Conservation (phyloP, 2,797 vertebrate genomes). For the Cynodonichthys magdalenae region DNA sequence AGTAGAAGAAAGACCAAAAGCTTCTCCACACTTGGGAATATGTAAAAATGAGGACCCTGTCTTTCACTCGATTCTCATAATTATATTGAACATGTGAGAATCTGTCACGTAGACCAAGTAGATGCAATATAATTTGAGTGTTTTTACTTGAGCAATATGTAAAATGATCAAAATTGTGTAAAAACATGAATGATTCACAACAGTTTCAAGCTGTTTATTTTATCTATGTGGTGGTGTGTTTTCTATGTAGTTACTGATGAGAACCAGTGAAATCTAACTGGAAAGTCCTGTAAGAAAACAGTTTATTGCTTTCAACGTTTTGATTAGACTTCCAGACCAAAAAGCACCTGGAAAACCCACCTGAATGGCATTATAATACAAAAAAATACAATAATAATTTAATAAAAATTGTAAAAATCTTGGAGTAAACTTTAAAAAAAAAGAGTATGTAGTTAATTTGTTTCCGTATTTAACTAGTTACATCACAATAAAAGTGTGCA, state of each 20-base stretch:
- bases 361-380: too few relatives aligned
- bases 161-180: too few relatives aligned
- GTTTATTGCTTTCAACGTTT: not conserved
- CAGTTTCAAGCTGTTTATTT: not conserved
- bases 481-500: not conserved
- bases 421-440: not conserved
- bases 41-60: not conserved
- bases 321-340: too few relatives aligned
- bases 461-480: not conserved
- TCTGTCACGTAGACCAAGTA: not conserved
- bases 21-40: constrained; percentile 14
- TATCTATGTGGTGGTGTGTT: not conserved
- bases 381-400: not conserved
- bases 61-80: not conserved
- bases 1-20: constrained; percentile 32
- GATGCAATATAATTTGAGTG: too few relatives aligned
- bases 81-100: not conserved
- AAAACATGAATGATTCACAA: not conserved
- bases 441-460: not conserved
- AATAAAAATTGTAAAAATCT: not conserved
- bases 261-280: not conserved
- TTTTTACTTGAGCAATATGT: too few relatives aligned
- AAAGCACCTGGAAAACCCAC: too few relatives aligned
- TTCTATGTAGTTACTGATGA: not conserved
- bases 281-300: not conserved